Percentiles rank a stretch among this genome's conserved stretches.
These are phyloP conservation scores for Oophaga sylvatica DNA, from an alignment of 2,797 vertebrate genomes.

Conservation along the genomic window DNA sequence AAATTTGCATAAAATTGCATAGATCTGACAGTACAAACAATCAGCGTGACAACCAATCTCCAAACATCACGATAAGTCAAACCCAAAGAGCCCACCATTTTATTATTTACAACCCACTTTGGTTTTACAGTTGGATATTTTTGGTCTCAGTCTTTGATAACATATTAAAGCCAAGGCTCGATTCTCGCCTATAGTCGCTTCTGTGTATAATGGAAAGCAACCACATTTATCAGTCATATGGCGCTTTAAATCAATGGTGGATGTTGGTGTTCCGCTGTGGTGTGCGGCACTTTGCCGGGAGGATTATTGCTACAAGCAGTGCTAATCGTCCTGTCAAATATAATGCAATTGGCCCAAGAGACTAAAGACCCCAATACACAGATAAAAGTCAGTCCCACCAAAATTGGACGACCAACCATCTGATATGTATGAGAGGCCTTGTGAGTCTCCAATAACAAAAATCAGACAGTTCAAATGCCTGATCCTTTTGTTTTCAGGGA, in stretches of 20 bases:
- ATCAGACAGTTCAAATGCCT: too few relatives aligned
- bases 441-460: too few relatives aligned
- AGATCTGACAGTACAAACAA: not conserved
- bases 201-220: too few relatives aligned
- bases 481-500: too few relatives aligned
- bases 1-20: not conserved
- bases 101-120: not conserved
- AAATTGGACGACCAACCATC: too few relatives aligned
- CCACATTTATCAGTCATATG: too few relatives aligned
- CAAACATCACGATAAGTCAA: not conserved
- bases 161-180: not conserved
- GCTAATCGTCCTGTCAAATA: not conserved
- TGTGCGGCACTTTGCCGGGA: not conserved
- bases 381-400: too few relatives aligned
- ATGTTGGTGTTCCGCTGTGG: not conserved
- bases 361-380: not conserved
- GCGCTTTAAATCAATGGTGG: too few relatives aligned
- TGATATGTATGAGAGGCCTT: too few relatives aligned
- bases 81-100: not conserved
- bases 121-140: not conserved
- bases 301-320: not conserved
- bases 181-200: too few relatives aligned
- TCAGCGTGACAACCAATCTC: not conserved
- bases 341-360: not conserved
- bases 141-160: not conserved